Percentiles rank a stretch among this genome's conserved stretches.
Conservation (phyloP, 2,113 vertebrate species). For the Cyprinodon variegatus region DNA sequence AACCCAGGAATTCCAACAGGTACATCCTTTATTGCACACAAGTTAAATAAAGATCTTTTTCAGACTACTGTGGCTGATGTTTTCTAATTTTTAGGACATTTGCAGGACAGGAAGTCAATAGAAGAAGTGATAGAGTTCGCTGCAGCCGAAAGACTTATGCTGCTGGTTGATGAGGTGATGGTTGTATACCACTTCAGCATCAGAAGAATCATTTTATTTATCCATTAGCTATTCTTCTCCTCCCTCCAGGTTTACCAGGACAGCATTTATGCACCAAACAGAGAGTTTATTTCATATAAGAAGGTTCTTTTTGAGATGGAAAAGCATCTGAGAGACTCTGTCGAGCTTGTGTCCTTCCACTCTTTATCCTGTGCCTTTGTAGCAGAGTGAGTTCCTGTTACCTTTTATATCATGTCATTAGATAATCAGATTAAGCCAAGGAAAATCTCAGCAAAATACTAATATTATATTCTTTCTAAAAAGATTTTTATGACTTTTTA, state of each 20-base stretch:
- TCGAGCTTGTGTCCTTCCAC: slow-evolving; percentile 74
- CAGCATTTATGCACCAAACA: slow-evolving; percentile 51
- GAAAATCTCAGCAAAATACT: background rate
- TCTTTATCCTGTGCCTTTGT: slow-evolving; percentile 69
- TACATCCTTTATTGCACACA: slow-evolving; percentile 3
- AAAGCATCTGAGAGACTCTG: slow-evolving; percentile 27
- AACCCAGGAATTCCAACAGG: slow-evolving; percentile 82
- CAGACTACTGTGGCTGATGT: background rate
- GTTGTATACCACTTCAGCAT: slow-evolving; percentile 1
- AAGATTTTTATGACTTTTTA: background rate
- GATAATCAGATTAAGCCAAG: background rate
- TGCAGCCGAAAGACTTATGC: slow-evolving; percentile 82
- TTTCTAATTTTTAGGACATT: slow-evolving; percentile 33
- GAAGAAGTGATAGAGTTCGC: slow-evolving; percentile 87
- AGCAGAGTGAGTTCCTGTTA: slow-evolving; percentile 72
- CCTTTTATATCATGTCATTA: background rate
- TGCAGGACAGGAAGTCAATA: slow-evolving; percentile 83
- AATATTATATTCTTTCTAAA: background rate
- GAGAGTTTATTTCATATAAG: slow-evolving; percentile 76
- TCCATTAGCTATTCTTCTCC: background rate
- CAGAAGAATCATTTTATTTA: background rate
- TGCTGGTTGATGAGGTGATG: slow-evolving; percentile 77
- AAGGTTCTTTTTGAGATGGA: slow-evolving; percentile 78
- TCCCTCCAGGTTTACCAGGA: slow-evolving; percentile 75
- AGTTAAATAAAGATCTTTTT: background rate